Conservation (phyloP, 2,888 invertebrate species). For the Pterostichus niger region DNA sequence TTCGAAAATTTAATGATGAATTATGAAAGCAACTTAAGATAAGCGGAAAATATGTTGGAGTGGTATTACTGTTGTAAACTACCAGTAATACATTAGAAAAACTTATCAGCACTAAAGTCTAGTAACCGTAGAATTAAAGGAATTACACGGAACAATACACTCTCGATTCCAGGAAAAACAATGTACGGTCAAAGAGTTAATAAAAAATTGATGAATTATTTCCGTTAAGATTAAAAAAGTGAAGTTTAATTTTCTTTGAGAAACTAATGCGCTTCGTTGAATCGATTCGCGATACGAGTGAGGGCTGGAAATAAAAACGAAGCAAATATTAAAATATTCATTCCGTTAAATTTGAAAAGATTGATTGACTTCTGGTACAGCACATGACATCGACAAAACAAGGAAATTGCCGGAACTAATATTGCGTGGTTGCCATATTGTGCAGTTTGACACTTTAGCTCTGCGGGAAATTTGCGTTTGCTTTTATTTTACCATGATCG, state of each 20-base stretch:
- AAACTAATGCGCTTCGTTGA: conserved; percentile 25
- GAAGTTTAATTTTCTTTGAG: conserved; percentile 52
- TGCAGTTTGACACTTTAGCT: conserved; percentile 34
- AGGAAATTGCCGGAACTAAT: conserved; percentile 33
- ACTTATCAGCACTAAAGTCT: not conserved
- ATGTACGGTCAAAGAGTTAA: not conserved
- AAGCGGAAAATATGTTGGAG: no score
- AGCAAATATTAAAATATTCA: conserved; percentile 54
- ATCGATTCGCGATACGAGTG: conserved; percentile 35
- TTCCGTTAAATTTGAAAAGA: conserved; percentile 61
- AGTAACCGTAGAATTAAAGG: not conserved
- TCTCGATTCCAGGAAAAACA: conserved; percentile 9
- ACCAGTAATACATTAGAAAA: conserved; percentile 7
- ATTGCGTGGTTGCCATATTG: conserved; percentile 13
- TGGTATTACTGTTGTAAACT: not conserved
- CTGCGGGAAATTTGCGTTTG: not conserved
- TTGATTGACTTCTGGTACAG: conserved; percentile 44
- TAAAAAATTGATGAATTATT: conserved; percentile 61
- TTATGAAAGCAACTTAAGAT: no score
- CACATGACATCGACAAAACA: conserved; percentile 38
- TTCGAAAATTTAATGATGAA: no score
- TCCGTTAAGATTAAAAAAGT: conserved; percentile 44
- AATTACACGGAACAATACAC: not conserved
- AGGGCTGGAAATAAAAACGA: conserved; percentile 20
- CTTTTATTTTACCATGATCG: conserved; percentile 20